phyloP scores from a whole-genome alignment of 2,888 invertebrate species.

The Andricus curvator region DNA sequence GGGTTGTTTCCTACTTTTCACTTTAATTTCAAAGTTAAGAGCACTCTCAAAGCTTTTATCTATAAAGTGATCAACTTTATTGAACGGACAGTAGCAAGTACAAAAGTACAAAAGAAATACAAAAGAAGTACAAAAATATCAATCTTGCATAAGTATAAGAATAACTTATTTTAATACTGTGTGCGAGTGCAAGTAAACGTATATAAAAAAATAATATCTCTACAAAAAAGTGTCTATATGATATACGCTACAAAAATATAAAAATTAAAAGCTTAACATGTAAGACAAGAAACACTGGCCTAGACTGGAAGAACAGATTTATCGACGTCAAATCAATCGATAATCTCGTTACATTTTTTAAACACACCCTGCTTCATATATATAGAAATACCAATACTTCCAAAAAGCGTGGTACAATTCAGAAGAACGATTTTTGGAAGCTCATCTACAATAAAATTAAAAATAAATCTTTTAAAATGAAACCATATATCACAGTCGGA shows the following conservation, averaged over 20 bases:
- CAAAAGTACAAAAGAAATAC: constrained; percentile 53
- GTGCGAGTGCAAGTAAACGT: constrained; percentile 45
- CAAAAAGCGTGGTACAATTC: neutral
- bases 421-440: neutral
- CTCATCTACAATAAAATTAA: neutral
- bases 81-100: constrained; percentile 32
- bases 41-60: neutral
- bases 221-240: constrained; percentile 23
- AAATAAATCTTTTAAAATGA: neutral
- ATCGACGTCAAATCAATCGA: constrained; percentile 34
- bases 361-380: neutral
- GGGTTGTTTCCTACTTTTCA: neutral
- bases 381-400: neutral
- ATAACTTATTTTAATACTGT: constrained; percentile 46
- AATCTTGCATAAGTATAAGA: constrained; percentile 27
- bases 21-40: neutral
- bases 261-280: constrained; percentile 8
- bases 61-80: constrained; percentile 8
- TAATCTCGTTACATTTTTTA: constrained; percentile 8
- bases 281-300: constrained; percentile 51
- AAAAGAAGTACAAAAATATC: constrained; percentile 42
- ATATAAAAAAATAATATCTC: constrained; percentile 47
- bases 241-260: constrained; percentile 28
- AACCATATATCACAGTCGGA: constrained; percentile 61
- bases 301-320: constrained; percentile 31